These are phyloP conservation scores for Dinomys branickii DNA, from an alignment of 2,113 vertebrate species.

Conservation along the genomic window DNA sequence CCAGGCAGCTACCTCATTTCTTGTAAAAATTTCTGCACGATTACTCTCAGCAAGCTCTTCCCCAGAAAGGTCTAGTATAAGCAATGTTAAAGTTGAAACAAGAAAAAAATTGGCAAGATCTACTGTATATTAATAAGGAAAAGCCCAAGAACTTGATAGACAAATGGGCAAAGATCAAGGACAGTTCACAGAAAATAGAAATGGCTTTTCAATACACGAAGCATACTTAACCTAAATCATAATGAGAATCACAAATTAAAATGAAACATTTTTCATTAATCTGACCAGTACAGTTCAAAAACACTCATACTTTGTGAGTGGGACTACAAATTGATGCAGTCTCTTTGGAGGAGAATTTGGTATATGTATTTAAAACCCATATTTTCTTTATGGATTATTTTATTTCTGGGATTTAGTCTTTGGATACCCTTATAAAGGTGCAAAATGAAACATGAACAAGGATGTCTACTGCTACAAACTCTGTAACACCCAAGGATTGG, in stretches of 20 bases:
- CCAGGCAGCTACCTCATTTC: neutral
- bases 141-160: neutral
- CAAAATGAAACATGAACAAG: neutral
- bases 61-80: neutral
- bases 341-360: neutral
- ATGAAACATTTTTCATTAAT: neutral
- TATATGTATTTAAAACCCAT: neutral
- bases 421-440: neutral
- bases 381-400: neutral
- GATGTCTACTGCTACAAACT: neutral
- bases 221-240: neutral
- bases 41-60: neutral
- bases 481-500: neutral
- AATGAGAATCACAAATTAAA: slow-evolving; percentile 40
- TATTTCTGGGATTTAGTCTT: slow-evolving; percentile 27
- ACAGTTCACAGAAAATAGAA: neutral
- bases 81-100: neutral
- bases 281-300: neutral
- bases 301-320: neutral
- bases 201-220: neutral
- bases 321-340: neutral
- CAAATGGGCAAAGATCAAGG: neutral
- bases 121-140: neutral
- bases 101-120: neutral
- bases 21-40: neutral